Evolutionary conservation across 2,113 vertebrate genomes (phyloP).

Genomic region (Columba janthina): DNA sequence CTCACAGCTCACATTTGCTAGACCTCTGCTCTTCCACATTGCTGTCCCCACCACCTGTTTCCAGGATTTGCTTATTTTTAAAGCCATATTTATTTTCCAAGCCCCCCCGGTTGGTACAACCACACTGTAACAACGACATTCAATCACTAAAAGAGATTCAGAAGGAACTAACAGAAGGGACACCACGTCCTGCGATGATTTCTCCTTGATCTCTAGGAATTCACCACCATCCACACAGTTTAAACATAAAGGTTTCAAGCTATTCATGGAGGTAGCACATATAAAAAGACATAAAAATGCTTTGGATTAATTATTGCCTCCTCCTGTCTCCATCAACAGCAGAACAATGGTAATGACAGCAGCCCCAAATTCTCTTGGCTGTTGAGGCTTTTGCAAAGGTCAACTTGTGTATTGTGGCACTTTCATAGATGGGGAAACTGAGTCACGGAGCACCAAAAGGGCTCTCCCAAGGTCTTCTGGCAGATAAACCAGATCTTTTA

Average conservation of each 20-base stretch:
- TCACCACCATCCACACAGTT: not conserved
- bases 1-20: not conserved
- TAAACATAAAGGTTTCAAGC: not conserved
- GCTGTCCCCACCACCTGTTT: not conserved
- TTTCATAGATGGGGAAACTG: not conserved
- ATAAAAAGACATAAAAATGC: not conserved
- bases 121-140: not conserved
- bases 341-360: not conserved
- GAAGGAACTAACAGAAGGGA: not conserved
- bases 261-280: not conserved
- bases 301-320: not conserved
- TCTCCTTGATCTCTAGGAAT: not conserved
- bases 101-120: not conserved
- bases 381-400: not conserved
- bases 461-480: not conserved
- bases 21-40: not conserved
- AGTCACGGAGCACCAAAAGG: not conserved
- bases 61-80: not conserved
- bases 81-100: not conserved
- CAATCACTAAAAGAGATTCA: not conserved
- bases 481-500: not conserved
- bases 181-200: not conserved
- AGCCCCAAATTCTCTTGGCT: not conserved
- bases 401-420: too few relatives aligned
- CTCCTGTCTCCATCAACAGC: not conserved